These are phyloP conservation scores for Oxyruncus cristatus DNA, from an alignment of 2,113 vertebrate species.

Conservation along the genomic window DNA sequence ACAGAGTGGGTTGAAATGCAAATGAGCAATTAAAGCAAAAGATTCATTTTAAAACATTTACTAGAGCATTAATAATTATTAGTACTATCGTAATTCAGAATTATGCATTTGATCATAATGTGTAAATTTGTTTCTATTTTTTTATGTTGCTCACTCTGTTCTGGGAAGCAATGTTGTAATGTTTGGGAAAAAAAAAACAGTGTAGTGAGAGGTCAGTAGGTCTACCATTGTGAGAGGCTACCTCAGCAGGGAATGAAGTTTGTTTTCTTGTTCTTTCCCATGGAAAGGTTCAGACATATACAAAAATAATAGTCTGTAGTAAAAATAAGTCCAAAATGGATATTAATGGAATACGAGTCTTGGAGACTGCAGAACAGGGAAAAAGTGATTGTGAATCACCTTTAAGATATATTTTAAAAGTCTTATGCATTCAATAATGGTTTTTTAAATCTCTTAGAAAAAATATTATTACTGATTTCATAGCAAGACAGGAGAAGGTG, in stretches of 20 bases:
- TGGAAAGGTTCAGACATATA: neutral
- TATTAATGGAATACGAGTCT: neutral
- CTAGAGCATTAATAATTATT: neutral
- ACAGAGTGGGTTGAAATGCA: neutral
- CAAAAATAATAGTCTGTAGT: neutral
- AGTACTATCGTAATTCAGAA: neutral
- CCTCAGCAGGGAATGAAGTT: neutral
- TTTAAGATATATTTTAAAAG: neutral
- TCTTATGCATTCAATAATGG: neutral
- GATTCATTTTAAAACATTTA: neutral
- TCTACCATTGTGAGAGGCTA: neutral
- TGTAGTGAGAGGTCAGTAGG: neutral
- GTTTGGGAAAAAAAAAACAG: rapidly evolving
- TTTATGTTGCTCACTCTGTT: neutral
- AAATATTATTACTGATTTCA: neutral
- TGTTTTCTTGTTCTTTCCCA: neutral
- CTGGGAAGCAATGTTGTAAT: neutral
- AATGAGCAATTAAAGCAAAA: neutral
- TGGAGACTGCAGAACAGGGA: neutral
- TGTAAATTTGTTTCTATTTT: neutral
- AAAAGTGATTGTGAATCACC: neutral
- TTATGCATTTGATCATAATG: neutral
- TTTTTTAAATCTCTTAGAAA: neutral
- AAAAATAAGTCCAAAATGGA: neutral
- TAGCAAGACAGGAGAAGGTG: neutral